Evolutionary conservation across 2,888 invertebrate species (phyloP).

Genomic region (Byasa hedistus): DNA sequence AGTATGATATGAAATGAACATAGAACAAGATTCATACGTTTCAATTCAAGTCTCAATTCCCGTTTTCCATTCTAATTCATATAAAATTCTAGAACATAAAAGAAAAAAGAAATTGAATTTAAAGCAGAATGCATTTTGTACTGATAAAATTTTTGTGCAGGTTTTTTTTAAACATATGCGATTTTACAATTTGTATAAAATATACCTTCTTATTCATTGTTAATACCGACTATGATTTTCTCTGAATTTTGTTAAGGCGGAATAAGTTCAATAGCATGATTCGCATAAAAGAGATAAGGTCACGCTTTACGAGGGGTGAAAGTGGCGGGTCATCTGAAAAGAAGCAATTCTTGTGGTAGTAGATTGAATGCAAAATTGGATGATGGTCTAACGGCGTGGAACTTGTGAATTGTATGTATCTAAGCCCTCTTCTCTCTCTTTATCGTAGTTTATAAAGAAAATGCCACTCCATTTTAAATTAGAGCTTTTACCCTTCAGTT

Average conservation of each 20-base stretch:
- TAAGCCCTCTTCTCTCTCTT: slow-evolving; percentile 2
- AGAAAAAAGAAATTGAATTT: no score
- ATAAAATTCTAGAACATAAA: no score
- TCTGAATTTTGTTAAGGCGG: slow-evolving; percentile 64
- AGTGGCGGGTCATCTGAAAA: slow-evolving; percentile 77
- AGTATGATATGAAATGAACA: neutral
- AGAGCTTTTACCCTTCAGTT: neutral
- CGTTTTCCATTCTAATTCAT: no score
- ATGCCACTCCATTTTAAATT: neutral
- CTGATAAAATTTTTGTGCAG: neutral
- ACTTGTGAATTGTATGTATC: slow-evolving; percentile 5
- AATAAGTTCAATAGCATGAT: slow-evolving; percentile 70
- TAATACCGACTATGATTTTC: slow-evolving; percentile 26
- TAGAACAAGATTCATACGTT: no score
- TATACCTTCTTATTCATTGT: neutral
- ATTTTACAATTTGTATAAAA: neutral
- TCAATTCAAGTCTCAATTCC: no score
- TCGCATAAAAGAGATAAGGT: slow-evolving; percentile 79
- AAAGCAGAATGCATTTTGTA: no score
- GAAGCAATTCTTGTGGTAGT: slow-evolving; percentile 77
- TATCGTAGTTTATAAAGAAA: slow-evolving; percentile 1
- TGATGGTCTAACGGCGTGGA: slow-evolving; percentile 63
- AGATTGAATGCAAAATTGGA: slow-evolving; percentile 80
- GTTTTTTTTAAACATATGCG: neutral
- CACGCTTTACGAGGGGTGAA: slow-evolving; percentile 74